Conservation (phyloP, 2,888 invertebrate genomes). For the Erebia epiphron region DNA sequence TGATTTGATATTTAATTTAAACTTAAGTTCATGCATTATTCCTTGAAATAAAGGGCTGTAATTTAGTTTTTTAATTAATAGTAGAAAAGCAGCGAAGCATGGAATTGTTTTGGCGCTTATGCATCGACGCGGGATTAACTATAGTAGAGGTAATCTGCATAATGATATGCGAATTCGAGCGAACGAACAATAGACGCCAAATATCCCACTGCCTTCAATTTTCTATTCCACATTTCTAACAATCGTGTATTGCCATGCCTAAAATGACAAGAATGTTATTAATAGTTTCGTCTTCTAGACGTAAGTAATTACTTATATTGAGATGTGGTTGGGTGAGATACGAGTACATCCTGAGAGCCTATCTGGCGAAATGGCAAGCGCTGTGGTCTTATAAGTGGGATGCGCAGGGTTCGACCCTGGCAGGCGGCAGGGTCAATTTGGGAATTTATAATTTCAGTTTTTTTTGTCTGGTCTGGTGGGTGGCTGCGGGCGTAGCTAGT, state of each 20-base stretch:
- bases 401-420: too few species aligned
- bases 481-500: too few species aligned
- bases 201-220: not conserved
- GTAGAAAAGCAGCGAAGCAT: constrained; percentile 1
- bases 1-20: not conserved
- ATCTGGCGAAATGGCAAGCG: too few species aligned
- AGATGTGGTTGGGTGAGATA: too few species aligned
- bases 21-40: not conserved
- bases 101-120: constrained; percentile 7
- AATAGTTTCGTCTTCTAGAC: too few species aligned
- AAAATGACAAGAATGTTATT: not conserved
- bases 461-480: too few species aligned
- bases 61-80: not conserved
- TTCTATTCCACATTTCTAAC: not conserved
- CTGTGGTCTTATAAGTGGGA: too few species aligned
- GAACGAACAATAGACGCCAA: constrained; percentile 18
- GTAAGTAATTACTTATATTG: too few species aligned
- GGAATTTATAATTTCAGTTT: too few species aligned
- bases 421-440: too few species aligned
- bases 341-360: too few species aligned
- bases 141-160: constrained; percentile 10
- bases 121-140: constrained; percentile 1
- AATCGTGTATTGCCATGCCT: not conserved
- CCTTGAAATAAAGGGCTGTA: not conserved
- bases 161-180: constrained; percentile 11